phyloP scores from a whole-genome alignment of 1,140 invertebrate genomes.

The Tachypleus tridentatus region DNA sequence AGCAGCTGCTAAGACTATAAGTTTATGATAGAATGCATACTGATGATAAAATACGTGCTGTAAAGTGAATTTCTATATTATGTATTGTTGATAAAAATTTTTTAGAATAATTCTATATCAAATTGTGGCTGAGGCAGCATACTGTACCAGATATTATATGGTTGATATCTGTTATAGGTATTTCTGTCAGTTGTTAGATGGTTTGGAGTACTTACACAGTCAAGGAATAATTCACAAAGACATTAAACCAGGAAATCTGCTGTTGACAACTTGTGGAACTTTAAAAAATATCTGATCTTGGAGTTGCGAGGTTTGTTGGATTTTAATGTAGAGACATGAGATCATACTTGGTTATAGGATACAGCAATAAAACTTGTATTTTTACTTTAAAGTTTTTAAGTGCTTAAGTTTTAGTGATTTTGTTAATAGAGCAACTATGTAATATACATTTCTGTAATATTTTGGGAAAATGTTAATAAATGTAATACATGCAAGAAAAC shows the following conservation, averaged over 20 bases:
- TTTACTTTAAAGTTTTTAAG: too few relatives aligned
- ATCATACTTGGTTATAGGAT: too few relatives aligned
- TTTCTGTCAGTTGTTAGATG: conserved; percentile 85
- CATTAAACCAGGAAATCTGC: conserved; percentile 95
- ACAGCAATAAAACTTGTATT: too few relatives aligned
- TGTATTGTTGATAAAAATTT: too few relatives aligned
- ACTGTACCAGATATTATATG: conserved; percentile 22
- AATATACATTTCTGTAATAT: too few relatives aligned
- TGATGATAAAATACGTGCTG: background rate
- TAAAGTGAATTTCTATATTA: too few relatives aligned
- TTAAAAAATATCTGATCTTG: conserved; percentile 98
- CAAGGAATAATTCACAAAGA: conserved; percentile 96
- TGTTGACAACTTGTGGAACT: conserved; percentile 80
- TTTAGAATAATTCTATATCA: too few relatives aligned
- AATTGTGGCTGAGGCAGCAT: too few relatives aligned
- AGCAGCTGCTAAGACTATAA: background rate
- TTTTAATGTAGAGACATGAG: background rate
- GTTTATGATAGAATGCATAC: background rate
- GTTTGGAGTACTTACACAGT: conserved; percentile 91
- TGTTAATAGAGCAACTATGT: too few relatives aligned
- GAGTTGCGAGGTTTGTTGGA: conserved; percentile 73
- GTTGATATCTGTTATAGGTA: conserved; percentile 43
- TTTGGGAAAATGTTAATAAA: too few relatives aligned
- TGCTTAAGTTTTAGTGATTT: too few relatives aligned
- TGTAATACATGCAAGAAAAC: too few relatives aligned